Base-by-base conservation (phyloP, 2,113 vertebrate species). In the Macroglossus sobrinus region DNA sequence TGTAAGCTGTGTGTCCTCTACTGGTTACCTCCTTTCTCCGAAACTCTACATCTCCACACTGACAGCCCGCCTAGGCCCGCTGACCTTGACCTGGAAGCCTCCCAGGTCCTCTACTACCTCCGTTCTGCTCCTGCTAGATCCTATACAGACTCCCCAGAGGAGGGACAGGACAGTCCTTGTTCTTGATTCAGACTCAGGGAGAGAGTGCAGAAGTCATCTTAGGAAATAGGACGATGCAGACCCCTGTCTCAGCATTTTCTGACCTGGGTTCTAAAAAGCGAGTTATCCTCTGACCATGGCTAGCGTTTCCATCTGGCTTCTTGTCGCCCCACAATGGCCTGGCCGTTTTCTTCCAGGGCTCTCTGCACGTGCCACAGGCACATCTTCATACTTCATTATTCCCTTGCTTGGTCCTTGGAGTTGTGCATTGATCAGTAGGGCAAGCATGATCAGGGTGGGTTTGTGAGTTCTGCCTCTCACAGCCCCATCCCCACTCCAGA, bases 401-500 rank as follows among this genome's bases (percentile, higher is more conserved):
- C 12, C n/a, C 35, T 64, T 15, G 18, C 63, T 24, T 2, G 12
- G 33, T 14, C 40, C 2, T 6, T 3, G 24, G 55, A 64, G 14
- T 21, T 26, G 18, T 9, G 28, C 1, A 1, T 3, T 3, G 4
- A n/a, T 38, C 59, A 40, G 8, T 19, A 24, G 38, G 43, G 59
- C 3, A 2, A 26, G 35, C 2, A 7, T 9, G 8, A 3, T 6
- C 1, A 0, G 19, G 63, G 38, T 1, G 2, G 38, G 1, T 35
- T 19, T 43, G 5, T 64, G 28, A 38, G 28, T 6, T 38, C 19
- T 10, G 43, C 35, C 66, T 40, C 22, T 11, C 22, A 26, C 38
- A 82, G 40, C 14, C 14, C 26, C 26, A 22, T 3, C 21, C 21
- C 9, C 13, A 0, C 8, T 35, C 30, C 10, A 4, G 12, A n/a